Evolutionary conservation across 2,888 invertebrate genomes (phyloP), one percentile per base, ranked within the genome.

Genomic region (Drosophila kanekoi): DNA sequence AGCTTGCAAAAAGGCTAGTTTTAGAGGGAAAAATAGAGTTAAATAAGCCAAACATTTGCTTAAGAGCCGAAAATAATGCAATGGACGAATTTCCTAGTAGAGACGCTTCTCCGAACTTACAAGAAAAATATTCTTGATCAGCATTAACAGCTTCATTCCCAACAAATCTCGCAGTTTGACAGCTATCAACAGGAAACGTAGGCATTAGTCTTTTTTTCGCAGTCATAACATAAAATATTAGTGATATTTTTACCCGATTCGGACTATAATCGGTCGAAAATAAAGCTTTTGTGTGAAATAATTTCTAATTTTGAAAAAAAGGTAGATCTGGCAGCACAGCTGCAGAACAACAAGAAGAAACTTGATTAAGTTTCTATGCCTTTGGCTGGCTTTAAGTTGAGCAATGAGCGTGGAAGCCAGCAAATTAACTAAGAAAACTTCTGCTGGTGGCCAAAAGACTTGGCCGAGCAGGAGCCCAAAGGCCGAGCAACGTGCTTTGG

Each of bases 321-420:
- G 6, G 32, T 2, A 28, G 28, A 28, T 28, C 28, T 28, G 23
- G 16, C 9, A 35, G 23, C 20, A 35, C 20, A 13, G 4, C 14
- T 11, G 35, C 44, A 13, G 44, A 14, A 8, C 63, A 67, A 48
- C 52, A 56, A 60, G 63, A 66, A 70, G 62, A 84, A 84, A 73
- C 87, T 86, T 86, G 85, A 86, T 86, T 86, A 86, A 87, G 85
- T 85, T 85, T 82, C 68, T 64, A 38, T 60, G 75, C 76, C 60
- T 54, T 67, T 73, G 72, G 69, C 72, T 67, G 77, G 67, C 79
- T 86, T 74, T 67, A 84, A 84, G 77, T 81, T 83, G 28, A 28
- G 70, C 73, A 68, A 63, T 66, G 66, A 61, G 69, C 63, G 56
- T 64, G 37, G 63, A 60, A 79, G 80, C 60, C 68, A 67, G 72